Base-by-base conservation (phyloP, 1,140 invertebrate genomes). In the Armadillidium nasatum region DNA sequence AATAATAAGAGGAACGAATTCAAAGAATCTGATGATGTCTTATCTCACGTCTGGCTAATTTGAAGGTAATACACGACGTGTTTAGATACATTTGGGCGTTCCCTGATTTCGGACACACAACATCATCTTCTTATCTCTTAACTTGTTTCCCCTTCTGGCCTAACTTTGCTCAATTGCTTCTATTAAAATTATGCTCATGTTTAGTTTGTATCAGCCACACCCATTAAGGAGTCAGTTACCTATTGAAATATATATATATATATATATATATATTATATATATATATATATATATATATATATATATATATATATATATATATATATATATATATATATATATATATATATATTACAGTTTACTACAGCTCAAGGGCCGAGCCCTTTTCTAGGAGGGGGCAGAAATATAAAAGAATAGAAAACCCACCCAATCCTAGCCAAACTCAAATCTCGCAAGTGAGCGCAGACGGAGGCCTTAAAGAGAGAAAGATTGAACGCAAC, bases 271-370 rank as follows among this genome's bases (percentile, higher is more conserved):
- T 33, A 33, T 33, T 3, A 33, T 33, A 33, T 33, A 33, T 33
- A 33, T 33, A 33, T 33, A 33, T 33, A 33, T 33, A 33, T 33
- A 33, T 33, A 33, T 19, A 60, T 60, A 19, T 60, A 19, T 15
- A 19, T 60, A 60, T 60, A 15, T 19, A 15, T 60, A 15, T 60
- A 19, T 3, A 60, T 60, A 60, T 60, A 60, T 60, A 60, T 60
- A 60, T 60, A 60, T 60, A 60, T 60, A 60, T 60, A 60, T 60
- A 60, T 60, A 60, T 60, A 60, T 60, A 60, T 60, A 60, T 60
- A 60, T 60, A 60, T 60, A 60, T 60, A 60, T 60, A 60, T 60
- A 13, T 2, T 33, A 33, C 6, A 33, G n/a, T n/a, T n/a, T n/a
- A n/a, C n/a, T n/a, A n/a, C n/a, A n/a, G n/a, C n/a, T n/a, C n/a